phyloP scores from a whole-genome alignment of 2,113 vertebrate genomes.

The Aspiorhynchus laticeps region DNA sequence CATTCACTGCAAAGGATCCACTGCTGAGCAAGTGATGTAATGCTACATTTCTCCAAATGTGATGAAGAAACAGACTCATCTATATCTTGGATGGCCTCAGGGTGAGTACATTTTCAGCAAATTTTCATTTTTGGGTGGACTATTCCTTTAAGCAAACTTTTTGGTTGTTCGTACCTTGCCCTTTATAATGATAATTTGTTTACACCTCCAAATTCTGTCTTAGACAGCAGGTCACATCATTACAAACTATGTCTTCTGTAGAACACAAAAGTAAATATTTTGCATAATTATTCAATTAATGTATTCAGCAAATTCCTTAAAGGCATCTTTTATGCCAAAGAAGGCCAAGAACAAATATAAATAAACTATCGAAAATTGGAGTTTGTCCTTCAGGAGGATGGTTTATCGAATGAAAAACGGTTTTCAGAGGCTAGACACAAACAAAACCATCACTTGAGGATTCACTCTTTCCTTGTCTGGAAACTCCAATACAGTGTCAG shows the following conservation, averaged over 20 bases:
- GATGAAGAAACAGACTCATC: neutral
- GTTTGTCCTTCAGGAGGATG: conserved; percentile 6
- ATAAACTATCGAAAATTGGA: neutral
- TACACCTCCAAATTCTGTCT: neutral
- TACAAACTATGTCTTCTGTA: neutral
- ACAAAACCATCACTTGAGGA: conserved; percentile 15
- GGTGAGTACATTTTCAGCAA: neutral
- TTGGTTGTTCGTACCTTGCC: neutral
- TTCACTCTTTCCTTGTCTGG: conserved; percentile 8
- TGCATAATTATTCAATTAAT: conserved; percentile 1
- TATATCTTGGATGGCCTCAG: neutral
- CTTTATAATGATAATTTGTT: neutral
- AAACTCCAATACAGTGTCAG: conserved; percentile 19
- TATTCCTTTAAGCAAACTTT: neutral
- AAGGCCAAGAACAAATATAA: conserved; percentile 25
- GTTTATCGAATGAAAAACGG: neutral
- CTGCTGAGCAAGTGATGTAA: too few relatives aligned
- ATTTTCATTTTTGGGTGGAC: neutral
- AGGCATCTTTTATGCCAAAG: conserved; percentile 6
- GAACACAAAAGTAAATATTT: neutral
- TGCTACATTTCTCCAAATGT: neutral
- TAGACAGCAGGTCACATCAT: neutral
- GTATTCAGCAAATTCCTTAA: neutral
- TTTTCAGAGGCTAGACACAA: conserved; percentile 14
- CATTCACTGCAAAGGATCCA: too few relatives aligned